Percentiles rank a stretch among this genome's conserved stretches.
Evolutionary conservation across 2,888 invertebrate species (phyloP).

Genomic region (Melieria picta): DNA sequence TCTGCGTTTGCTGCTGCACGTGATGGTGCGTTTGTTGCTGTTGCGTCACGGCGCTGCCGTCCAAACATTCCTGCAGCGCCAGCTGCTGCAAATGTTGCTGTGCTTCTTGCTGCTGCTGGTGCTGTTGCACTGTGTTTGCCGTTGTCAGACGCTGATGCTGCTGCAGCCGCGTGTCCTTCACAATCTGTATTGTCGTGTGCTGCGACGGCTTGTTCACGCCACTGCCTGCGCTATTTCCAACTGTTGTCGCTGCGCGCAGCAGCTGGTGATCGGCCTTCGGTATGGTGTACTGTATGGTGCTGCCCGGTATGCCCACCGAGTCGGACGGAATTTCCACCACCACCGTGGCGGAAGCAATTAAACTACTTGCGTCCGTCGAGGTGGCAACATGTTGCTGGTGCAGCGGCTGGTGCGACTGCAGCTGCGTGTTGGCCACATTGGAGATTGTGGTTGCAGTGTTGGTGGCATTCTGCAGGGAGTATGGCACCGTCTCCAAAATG

Average conservation of each 20-base stretch:
- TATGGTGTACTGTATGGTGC: constrained; percentile 62
- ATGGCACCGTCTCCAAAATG: constrained; percentile 63
- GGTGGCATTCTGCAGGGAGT: constrained; percentile 53
- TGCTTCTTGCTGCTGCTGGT: constrained; percentile 40
- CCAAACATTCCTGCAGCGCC: constrained; percentile 45
- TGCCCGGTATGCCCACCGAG: constrained; percentile 56
- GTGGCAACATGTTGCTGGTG: constrained; percentile 39
- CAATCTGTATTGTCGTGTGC: constrained; percentile 59
- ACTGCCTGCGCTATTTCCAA: constrained; percentile 31
- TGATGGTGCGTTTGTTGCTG: constrained; percentile 46
- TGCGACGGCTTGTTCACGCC: constrained; percentile 30
- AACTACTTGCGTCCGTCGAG: constrained; percentile 43
- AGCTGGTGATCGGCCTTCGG: constrained; percentile 48
- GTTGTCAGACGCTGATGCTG: constrained; percentile 41
- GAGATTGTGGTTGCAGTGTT: constrained; percentile 40
- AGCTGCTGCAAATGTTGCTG: constrained; percentile 44
- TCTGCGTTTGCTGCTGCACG: constrained; percentile 42
- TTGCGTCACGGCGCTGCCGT: constrained; percentile 42
- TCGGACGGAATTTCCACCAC: constrained; percentile 63
- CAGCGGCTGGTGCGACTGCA: constrained; percentile 32
- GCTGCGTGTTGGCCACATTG: constrained; percentile 36
- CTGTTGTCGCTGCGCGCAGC: constrained; percentile 48
- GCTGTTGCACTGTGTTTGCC: constrained; percentile 31
- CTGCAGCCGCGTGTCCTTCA: constrained; percentile 51
- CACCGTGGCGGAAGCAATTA: constrained; percentile 60